Evolutionary conservation across 2,113 vertebrate species (phyloP), one percentile per base, ranked within the genome.

Genomic region (Pionites leucogaster): DNA sequence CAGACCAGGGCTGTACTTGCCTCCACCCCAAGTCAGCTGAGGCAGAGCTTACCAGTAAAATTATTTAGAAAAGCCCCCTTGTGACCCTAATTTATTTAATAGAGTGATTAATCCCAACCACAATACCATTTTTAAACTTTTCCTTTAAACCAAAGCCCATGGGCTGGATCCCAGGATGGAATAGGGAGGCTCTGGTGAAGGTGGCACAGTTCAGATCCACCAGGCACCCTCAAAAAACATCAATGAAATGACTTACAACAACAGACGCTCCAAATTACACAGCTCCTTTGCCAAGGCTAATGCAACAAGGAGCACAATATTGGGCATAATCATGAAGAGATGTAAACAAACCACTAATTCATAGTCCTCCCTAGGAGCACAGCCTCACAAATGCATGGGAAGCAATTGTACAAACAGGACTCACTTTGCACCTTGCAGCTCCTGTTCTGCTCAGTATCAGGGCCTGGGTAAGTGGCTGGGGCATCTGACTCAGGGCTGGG

Each of bases 281-380:
- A 41, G 79, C 49, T 90, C 64, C 68, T 93, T 86, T 92, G 49
- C 0, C 3, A 97, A 60, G 81, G 52, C 92, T 94, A 95, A 95
- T 68, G 85, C 86, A 93, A 86, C 70, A 95, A 71, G 90, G 77
- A 96, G 52, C 44, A 77, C 49, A 92, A 83, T 65, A 91, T 92
- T 74, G 82, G 77, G 31, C 41, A 91, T 95, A 95, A 82, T 85
- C 53, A 29, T 88, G 87, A 86, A 1, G 1, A 92, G 60, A 90
- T 74, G 75, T 86, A 97, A 96, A 88, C 64, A 92, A 92, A 5
- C 60, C 88, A 90, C 55, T 86, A 90, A 96, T 95, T 95, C 94
- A 94, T 91, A 92, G 57, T 71, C 68, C n/a, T 87, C n/a, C 57
- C 57, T 57, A 64, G 59, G 50, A 93, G 65, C 55, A 80, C 28